Evolutionary conservation across 2,888 invertebrate genomes (phyloP).

Genomic region (Hololepta plana): DNA sequence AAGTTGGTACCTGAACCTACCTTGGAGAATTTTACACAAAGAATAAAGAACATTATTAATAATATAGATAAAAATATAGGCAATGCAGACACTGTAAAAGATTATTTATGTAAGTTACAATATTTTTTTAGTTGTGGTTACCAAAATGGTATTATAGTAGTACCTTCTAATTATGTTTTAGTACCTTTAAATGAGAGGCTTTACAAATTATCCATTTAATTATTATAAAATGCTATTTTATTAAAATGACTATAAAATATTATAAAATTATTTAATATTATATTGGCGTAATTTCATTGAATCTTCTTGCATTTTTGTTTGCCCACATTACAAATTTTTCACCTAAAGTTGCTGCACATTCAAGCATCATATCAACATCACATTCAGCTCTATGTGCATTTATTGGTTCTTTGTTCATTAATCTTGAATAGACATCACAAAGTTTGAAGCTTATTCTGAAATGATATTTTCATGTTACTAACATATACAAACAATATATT

Average conservation of each 20-base stretch:
- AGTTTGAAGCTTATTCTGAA: conserved; percentile 40
- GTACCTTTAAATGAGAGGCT: no score
- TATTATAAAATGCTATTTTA: no score
- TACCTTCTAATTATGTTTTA: no score
- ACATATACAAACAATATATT: no score
- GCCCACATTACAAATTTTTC: conserved; percentile 38
- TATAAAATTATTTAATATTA: no score
- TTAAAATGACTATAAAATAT: no score
- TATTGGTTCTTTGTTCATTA: conserved; percentile 28
- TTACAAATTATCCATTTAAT: no score
- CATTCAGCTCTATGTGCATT: conserved; percentile 46
- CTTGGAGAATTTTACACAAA: conserved; percentile 22
- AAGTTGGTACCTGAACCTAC: conserved; percentile 20
- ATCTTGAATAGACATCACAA: conserved; percentile 32
- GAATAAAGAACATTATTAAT: conserved; percentile 24
- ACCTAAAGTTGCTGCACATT: conserved; percentile 37
- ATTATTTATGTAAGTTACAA: conserved; percentile 4
- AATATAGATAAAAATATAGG: conserved; percentile 19
- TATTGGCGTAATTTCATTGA: conserved; percentile 21
- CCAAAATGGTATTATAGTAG: no score
- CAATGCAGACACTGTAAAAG: background rate
- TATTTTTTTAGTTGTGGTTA: conserved; percentile 4
- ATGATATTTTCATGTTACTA: no score
- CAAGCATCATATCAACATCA: conserved; percentile 44
- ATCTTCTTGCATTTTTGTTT: conserved; percentile 23